phyloP scores from a whole-genome alignment of 2,888 invertebrate genomes.

The Linhomoeus sp. region DNA sequence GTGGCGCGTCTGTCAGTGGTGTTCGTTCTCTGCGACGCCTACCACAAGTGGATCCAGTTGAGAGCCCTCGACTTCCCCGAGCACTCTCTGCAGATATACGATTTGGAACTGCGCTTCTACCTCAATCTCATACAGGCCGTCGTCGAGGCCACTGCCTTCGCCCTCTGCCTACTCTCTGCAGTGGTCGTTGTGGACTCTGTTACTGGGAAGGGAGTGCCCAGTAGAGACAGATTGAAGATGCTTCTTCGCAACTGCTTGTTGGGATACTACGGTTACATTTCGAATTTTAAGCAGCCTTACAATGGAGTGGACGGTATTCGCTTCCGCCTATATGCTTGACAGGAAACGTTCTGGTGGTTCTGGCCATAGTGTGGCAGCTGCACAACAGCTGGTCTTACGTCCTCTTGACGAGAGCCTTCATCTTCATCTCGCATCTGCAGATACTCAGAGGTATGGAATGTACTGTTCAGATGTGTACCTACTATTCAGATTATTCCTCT shows the following conservation, averaged over 20 bases:
- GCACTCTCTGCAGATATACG: slow-evolving; percentile 21
- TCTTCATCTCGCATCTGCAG: slow-evolving; percentile 24
- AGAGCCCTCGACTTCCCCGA: slow-evolving; percentile 9
- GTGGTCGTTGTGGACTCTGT: too few species aligned
- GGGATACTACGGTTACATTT: too few species aligned
- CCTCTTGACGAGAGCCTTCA: slow-evolving; percentile 18
- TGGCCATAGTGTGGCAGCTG: slow-evolving; percentile 19
- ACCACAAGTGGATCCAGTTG: slow-evolving; percentile 36
- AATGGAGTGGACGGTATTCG: background rate
- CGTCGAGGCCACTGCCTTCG: too few species aligned
- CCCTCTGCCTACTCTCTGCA: too few species aligned
- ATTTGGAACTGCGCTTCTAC: slow-evolving; percentile 29
- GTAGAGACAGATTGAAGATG: too few species aligned
- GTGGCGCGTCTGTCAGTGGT: slow-evolving; percentile 45
- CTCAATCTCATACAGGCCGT: too few species aligned
- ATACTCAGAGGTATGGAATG: slow-evolving; percentile 14
- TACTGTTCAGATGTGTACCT: too few species aligned
- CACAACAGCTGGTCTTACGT: slow-evolving; percentile 14
- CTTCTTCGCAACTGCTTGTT: too few species aligned
- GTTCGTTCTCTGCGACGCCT: slow-evolving; percentile 56
- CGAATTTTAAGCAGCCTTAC: too few species aligned
- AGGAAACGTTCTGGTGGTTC: slow-evolving; percentile 19
- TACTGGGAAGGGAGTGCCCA: too few species aligned
- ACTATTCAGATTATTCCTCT: too few species aligned
- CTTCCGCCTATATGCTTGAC: background rate